Base-by-base conservation (phyloP, 2,113 vertebrate species). In the Ciconia maguari region DNA sequence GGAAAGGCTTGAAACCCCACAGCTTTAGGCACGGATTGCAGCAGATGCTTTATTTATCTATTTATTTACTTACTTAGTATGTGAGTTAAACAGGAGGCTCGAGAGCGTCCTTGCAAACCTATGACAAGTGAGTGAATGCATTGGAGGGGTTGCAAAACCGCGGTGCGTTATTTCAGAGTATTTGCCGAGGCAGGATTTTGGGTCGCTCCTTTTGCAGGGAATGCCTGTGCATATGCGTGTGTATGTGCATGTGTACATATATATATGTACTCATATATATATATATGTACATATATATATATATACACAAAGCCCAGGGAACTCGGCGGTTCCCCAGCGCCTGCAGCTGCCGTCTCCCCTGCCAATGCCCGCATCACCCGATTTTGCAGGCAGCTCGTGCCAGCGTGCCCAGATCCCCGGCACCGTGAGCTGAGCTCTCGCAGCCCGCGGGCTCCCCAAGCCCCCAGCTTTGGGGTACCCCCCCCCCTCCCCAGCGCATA, bases 101-200 rank as follows among this genome's bases (percentile, higher is more conserved):
- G 6, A 17, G 51, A 60, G 16, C 0, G 4, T 24, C 29, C 38
- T 34, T 24, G 6, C 4, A 30, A 92, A 20, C 2, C 21, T 21
- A 4, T 1, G 16, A 21, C 5, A 7, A 32, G n/a, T 0, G 49
- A 90, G 60, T 11, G 51, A 71, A 42, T 0, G 10, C 16, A 5
- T 12, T 12, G 26, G 21, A 54, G 60, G 68, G 38, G 16, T 7
- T 27, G 68, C 22, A 27, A 60, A 65, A 12, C 21, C 2, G 21
- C 1, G 1, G 20, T 1, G n/a, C 1, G 2, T 60, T 32, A 41
- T 46, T 46, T 12, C 75, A 22, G 30, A 2, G 19, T 4, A 1
- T 44, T 38, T 48, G 65, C 29, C 16, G 3, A 15, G 48, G 42
- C 24, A 2, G 34, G 38, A 29, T 60, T 79, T 89, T 58, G 66